Evolutionary conservation across 2,113 vertebrate genomes (phyloP).

Genomic region (Neolamprologus tretocephalus): DNA sequence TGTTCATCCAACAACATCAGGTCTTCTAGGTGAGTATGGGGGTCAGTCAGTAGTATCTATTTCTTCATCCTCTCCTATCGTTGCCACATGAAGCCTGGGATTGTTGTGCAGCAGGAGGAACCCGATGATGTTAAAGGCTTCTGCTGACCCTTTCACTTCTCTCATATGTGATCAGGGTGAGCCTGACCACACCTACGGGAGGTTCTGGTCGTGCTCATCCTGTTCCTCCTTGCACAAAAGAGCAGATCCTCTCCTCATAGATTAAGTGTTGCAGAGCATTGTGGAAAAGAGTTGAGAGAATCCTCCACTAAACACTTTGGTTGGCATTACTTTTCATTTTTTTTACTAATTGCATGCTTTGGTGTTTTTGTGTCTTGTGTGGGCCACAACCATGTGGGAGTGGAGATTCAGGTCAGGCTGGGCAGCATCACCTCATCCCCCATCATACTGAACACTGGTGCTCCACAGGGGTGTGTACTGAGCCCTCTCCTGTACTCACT

Average conservation of each 20-base stretch:
- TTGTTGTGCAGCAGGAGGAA: neutral
- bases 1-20: neutral
- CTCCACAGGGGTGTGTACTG: too few species aligned
- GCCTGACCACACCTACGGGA: accelerated
- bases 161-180: neutral
- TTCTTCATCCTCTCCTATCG: neutral
- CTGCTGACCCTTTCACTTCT: neutral
- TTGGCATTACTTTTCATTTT: neutral
- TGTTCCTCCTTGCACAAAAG: neutral
- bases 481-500: too few species aligned
- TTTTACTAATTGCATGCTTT: neutral
- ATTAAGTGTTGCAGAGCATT: neutral
- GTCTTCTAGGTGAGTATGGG: neutral
- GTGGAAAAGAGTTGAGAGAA: neutral
- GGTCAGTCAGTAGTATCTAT: accelerated
- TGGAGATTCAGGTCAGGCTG: neutral
- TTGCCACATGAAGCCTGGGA: neutral
- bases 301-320: neutral
- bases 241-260: neutral
- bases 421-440: too few species aligned
- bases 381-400: neutral
- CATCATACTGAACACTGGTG: too few species aligned
- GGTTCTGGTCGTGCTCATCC: neutral
- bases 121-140: neutral
- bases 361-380: neutral